Percentiles rank a stretch among this genome's conserved stretches.
Conservation (phyloP, 2,888 invertebrate species). For the Sphinx pinastri region DNA sequence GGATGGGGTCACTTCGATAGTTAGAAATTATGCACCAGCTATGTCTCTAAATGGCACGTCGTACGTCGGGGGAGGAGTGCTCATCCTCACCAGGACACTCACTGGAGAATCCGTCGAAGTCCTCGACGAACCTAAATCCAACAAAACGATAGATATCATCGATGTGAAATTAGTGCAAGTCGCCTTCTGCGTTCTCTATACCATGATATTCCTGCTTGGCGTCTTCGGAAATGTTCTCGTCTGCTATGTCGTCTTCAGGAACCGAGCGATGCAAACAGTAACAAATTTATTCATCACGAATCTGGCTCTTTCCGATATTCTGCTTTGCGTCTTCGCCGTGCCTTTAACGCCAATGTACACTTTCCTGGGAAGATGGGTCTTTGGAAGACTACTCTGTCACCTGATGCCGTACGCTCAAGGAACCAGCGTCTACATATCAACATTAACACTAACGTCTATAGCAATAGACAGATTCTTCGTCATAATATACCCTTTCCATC, state of each 20-base stretch:
- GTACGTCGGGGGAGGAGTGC: constrained; percentile 63
- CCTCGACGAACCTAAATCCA: constrained; percentile 71
- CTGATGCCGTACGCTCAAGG: constrained; percentile 94
- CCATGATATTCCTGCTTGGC: constrained; percentile 91
- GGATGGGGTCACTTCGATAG: constrained; percentile 49
- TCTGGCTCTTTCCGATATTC: constrained; percentile 93
- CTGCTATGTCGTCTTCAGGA: constrained; percentile 92
- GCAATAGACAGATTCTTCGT: constrained; percentile 96
- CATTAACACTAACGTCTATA: constrained; percentile 95
- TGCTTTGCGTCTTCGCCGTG: constrained; percentile 92
- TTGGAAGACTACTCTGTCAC: constrained; percentile 92
- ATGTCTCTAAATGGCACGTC: constrained; percentile 69
- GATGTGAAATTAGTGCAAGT: constrained; percentile 88
- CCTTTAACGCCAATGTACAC: constrained; percentile 95
- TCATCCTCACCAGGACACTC: constrained; percentile 73
- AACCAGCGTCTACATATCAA: constrained; percentile 95
- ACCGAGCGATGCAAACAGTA: constrained; percentile 95
- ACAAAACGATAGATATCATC: constrained; percentile 83
- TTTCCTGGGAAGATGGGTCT: constrained; percentile 92
- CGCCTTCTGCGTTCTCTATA: constrained; percentile 90
- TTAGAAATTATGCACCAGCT: constrained; percentile 56
- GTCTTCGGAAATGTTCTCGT: constrained; percentile 92
- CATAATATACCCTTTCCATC: constrained; percentile 93
- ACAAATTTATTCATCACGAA: constrained; percentile 96
- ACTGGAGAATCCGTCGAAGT: constrained; percentile 73